Conservation (phyloP, 2,888 invertebrate species). For the Dolichopus griseipennis region DNA sequence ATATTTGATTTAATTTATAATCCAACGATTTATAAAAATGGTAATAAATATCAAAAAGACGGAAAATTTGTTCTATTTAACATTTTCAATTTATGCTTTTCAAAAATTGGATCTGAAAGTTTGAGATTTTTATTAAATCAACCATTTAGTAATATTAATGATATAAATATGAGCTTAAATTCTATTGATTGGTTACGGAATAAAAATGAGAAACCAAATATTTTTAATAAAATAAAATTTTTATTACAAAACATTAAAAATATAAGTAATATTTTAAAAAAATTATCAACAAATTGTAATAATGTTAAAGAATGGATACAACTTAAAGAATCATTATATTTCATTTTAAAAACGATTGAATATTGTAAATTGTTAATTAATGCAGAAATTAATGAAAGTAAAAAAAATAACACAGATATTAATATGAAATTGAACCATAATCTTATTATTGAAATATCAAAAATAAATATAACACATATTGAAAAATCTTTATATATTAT, state of each 20-base stretch:
- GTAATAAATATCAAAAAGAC: conserved; percentile 32
- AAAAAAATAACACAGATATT: not conserved
- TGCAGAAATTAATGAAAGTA: too few species aligned
- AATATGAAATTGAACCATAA: not conserved
- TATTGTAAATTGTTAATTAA: conserved; percentile 14
- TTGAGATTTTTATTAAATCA: conserved; percentile 21
- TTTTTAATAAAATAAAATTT: not conserved
- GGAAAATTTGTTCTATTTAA: conserved; percentile 45
- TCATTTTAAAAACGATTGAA: conserved; percentile 16
- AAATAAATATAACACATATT: not conserved
- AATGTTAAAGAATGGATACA: conserved; percentile 21
- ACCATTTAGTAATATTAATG: conserved; percentile 19
- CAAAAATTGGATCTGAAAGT: conserved; percentile 20
- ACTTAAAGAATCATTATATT: conserved; percentile 20
- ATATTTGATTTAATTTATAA: conserved; percentile 47
- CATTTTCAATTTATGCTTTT: conserved; percentile 22
- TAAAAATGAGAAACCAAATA: conserved; percentile 8
- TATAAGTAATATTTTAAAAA: conserved; percentile 17
- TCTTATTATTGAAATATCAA: not conserved
- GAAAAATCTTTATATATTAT: not conserved
- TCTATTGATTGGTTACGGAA: conserved; percentile 22
- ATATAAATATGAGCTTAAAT: conserved; percentile 19
- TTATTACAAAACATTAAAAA: conserved; percentile 20
- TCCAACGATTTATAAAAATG: conserved; percentile 55
- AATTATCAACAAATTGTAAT: conserved; percentile 18